Evolutionary conservation across 2,888 invertebrate genomes (phyloP).

Genomic region (Notodonta ziczac): DNA sequence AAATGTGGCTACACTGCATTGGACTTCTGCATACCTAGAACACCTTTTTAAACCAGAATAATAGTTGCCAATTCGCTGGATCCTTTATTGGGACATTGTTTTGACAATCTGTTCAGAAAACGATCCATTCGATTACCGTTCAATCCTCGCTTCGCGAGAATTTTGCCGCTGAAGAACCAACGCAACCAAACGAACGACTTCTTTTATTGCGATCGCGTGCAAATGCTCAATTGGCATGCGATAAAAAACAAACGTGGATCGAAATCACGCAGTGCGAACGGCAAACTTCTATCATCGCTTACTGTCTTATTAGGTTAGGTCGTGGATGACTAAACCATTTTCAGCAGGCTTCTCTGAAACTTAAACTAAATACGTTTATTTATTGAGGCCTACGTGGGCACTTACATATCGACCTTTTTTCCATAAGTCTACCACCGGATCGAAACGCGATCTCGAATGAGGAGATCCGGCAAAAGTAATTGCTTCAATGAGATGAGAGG

Average conservation of each 20-base stretch:
- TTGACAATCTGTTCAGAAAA: constrained; percentile 14
- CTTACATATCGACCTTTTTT: too few species aligned
- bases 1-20: too few species aligned
- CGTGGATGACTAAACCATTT: neutral
- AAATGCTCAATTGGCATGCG: constrained; percentile 30
- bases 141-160: constrained; percentile 14
- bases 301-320: constrained; percentile 15
- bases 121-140: constrained; percentile 18
- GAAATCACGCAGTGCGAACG: constrained; percentile 22
- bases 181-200: constrained; percentile 34
- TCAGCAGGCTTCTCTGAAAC: neutral
- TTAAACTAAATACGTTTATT: too few species aligned
- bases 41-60: too few species aligned
- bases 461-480: too few species aligned
- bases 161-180: constrained; percentile 20
- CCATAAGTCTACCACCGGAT: too few species aligned
- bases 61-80: neutral
- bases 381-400: too few species aligned
- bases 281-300: constrained; percentile 19
- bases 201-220: constrained; percentile 39
- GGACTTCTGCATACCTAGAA: too few species aligned
- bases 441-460: too few species aligned
- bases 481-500: too few species aligned
- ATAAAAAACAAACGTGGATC: constrained; percentile 33
- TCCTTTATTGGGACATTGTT: neutral